These are phyloP conservation scores for Cryptocephalus primarius DNA, from an alignment of 2,888 invertebrate genomes.

Conservation along the genomic window DNA sequence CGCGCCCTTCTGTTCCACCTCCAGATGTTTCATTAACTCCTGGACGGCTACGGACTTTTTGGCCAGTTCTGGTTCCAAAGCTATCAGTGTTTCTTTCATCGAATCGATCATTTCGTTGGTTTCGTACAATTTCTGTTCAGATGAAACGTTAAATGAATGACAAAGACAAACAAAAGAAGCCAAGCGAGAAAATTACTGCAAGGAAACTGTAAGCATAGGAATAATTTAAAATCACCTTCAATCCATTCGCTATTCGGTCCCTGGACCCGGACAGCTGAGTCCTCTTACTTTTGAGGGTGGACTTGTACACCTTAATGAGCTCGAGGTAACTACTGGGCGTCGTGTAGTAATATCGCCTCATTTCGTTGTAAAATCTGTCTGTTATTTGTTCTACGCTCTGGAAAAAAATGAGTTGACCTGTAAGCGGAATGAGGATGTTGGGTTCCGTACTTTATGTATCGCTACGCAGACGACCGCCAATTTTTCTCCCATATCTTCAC, in stretches of 20 bases:
- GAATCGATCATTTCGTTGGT: conserved; percentile 70
- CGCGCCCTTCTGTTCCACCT: conserved; percentile 69
- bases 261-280: conserved; percentile 54
- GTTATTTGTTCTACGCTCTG: conserved; percentile 75
- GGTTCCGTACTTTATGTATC: conserved; percentile 51
- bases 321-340: conserved; percentile 88
- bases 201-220: background rate
- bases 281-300: conserved; percentile 57
- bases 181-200: background rate
- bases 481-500: conserved; percentile 37
- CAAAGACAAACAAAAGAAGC: background rate
- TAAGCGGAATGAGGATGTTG: background rate
- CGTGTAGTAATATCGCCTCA: conserved; percentile 78
- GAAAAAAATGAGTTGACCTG: conserved; percentile 5
- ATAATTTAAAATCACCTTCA: conserved; percentile 38
- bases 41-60: conserved; percentile 66
- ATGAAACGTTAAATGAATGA: conserved; percentile 9
- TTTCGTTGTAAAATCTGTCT: conserved; percentile 63
- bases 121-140: conserved; percentile 60
- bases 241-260: conserved; percentile 63
- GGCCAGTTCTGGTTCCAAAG: conserved; percentile 71
- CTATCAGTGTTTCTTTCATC: conserved; percentile 75
- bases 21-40: conserved; percentile 61
- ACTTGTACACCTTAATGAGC: conserved; percentile 66
- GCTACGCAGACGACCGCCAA: conserved; percentile 57